Evolutionary conservation across 2,797 vertebrate species (phyloP), one percentile per base, ranked within the genome.

Genomic region (Sebastes minor): DNA sequence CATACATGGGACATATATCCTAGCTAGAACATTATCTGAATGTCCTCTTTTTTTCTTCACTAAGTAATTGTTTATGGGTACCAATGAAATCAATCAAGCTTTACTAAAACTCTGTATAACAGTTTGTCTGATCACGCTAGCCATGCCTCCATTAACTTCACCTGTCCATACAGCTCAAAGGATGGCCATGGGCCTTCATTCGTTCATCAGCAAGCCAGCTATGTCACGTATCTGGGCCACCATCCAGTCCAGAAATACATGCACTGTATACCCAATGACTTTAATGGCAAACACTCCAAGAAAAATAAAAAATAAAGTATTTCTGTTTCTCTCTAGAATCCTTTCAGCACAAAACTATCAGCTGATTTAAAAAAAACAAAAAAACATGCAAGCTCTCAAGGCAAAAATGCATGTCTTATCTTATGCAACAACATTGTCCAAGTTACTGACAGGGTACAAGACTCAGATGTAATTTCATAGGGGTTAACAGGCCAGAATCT

Each of bases 391-490:
- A 38, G 33, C 16, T 64, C 11, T 78, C 18, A 57, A 46, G 16
- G 13, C 22, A 16, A 27, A 64, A 25, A 69, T 46, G 8, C 5
- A 53, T 28, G 28, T 49, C 59, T 74, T 57, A 74, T 61, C 62
- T 74, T 68, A 77, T 69, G 64, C 62, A 66, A 71, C 8, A 1
- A 75, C 52, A 81, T 10, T 75, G 55, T 64, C 57, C 76, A 68
- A 73, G 59, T 75, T 70, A 75, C 42, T 53, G 25, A 76, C 60
- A 11, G n/a, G 53, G 63, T 59, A 14, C n/a, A 69, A 74, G 77
- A 74, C 59, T 52, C 9, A 67, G 73, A 62, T 86, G 84, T 84
- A 67, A 89, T 88, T 85, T 87, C 79, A 90, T 61, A 32, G 57
- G 57, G n/a, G 61, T 71, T 62, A 86, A 82, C 23, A 74, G 63